These are phyloP conservation scores for Chelonus formosanus DNA, from an alignment of 2,888 invertebrate species.

Conservation along the genomic window DNA sequence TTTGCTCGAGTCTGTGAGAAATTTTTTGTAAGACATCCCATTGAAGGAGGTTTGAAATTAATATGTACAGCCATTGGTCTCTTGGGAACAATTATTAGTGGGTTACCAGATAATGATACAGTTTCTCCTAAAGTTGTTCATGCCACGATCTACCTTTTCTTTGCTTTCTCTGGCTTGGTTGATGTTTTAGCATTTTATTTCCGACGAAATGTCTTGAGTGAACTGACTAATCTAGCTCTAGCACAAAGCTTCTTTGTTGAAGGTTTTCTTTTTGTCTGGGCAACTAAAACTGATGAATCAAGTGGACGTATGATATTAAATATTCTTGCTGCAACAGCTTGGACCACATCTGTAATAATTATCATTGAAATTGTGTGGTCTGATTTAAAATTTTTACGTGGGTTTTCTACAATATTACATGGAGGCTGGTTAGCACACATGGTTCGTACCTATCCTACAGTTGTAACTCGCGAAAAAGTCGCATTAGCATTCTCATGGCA, in stretches of 20 bases:
- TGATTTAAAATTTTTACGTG: conserved; percentile 53
- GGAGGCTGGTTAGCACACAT: conserved; percentile 58
- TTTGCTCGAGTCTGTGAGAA: conserved; percentile 46
- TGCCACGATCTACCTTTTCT: conserved; percentile 63
- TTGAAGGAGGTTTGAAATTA: conserved; percentile 56
- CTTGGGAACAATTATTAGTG: conserved; percentile 52
- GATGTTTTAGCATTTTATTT: conserved; percentile 63
- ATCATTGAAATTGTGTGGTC: conserved; percentile 57
- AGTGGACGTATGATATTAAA: conserved; percentile 42
- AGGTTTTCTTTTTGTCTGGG: conserved; percentile 58
- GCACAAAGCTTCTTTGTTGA: conserved; percentile 62
- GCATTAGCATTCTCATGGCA: conserved; percentile 57
- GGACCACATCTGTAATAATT: conserved; percentile 51
- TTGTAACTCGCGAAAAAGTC: conserved; percentile 39
- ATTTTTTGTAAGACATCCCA: conserved; percentile 50
- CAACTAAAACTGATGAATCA: conserved; percentile 30
- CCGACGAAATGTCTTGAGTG: conserved; percentile 57
- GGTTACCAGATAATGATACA: conserved; percentile 46
- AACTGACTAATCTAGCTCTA: conserved; percentile 58
- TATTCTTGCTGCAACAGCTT: conserved; percentile 51
- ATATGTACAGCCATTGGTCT: conserved; percentile 57
- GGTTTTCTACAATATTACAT: conserved; percentile 53
- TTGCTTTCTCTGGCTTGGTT: conserved; percentile 62
- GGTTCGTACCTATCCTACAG: conserved; percentile 48
- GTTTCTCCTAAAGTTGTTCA: conserved; percentile 57